phyloP scores from a whole-genome alignment of 1,140 invertebrate species.

The Solenopsis invicta region DNA sequence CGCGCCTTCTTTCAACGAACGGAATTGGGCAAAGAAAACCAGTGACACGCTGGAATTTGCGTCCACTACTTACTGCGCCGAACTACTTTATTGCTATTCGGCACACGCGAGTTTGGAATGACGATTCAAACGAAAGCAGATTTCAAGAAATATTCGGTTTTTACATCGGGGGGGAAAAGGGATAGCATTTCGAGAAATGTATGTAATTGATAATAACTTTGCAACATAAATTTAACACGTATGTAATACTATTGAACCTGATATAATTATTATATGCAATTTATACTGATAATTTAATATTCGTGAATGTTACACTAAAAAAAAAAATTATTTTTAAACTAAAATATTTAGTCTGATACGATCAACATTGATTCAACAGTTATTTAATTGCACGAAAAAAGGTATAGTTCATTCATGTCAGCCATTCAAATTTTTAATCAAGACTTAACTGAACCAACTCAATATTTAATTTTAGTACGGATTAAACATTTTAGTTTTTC shows the following conservation, averaged over 20 bases:
- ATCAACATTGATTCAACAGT: too few species aligned
- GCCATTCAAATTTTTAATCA: too few species aligned
- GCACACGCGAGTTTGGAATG: background rate
- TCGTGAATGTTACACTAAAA: background rate
- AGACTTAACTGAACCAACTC: too few species aligned
- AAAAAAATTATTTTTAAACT: background rate
- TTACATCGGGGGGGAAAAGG: background rate
- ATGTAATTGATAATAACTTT: background rate
- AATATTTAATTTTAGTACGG: too few species aligned
- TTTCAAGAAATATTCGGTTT: background rate
- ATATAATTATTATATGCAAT: constrained; percentile 1
- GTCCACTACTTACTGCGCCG: background rate
- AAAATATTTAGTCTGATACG: too few species aligned
- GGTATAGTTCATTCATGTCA: too few species aligned
- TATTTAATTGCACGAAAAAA: too few species aligned
- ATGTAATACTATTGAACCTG: background rate
- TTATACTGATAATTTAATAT: background rate
- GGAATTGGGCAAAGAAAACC: constrained; percentile 11
- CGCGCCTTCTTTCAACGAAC: background rate
- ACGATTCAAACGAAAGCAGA: constrained; percentile 2
- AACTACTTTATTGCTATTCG: constrained; percentile 56
- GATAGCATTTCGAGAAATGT: background rate
- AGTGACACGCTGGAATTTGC: background rate
- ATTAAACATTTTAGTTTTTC: too few species aligned
- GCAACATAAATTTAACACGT: background rate